Evolutionary conservation across 2,888 invertebrate genomes (phyloP).

Genomic region (Xestia ashworthii): DNA sequence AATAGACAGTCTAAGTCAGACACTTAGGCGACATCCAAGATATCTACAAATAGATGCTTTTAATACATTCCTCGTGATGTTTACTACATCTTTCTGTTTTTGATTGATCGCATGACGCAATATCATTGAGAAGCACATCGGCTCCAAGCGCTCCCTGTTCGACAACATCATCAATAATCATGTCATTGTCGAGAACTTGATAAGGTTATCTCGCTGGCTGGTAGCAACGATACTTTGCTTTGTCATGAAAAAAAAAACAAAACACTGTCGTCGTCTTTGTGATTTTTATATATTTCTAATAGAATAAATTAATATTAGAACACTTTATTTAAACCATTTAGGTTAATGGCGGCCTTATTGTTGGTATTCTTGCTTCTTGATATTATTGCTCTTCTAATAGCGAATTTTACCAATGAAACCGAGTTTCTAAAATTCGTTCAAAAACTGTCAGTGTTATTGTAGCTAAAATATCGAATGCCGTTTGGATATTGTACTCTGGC

Average conservation of each 20-base stretch:
- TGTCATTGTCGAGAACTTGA: slow-evolving; percentile 49
- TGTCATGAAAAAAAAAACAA: slow-evolving; percentile 17
- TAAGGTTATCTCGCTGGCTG: slow-evolving; percentile 36
- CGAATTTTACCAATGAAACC: too few species aligned
- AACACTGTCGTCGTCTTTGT: background rate
- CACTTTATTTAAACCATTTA: too few species aligned
- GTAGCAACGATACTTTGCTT: slow-evolving; percentile 23
- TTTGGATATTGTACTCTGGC: too few species aligned
- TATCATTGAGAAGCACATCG: slow-evolving; percentile 11
- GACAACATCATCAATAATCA: slow-evolving; percentile 56
- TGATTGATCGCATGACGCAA: slow-evolving; percentile 55
- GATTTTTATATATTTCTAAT: slow-evolving; percentile 7
- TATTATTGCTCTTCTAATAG: too few species aligned
- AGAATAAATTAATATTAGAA: too few species aligned
- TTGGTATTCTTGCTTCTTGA: too few species aligned
- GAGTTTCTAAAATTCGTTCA: too few species aligned
- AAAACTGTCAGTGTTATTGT: too few species aligned
- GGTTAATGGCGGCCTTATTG: too few species aligned
- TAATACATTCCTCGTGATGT: slow-evolving; percentile 51
- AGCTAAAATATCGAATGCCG: too few species aligned
- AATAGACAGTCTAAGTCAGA: background rate
- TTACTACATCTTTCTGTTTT: slow-evolving; percentile 24
- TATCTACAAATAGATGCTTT: background rate
- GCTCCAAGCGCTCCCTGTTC: slow-evolving; percentile 7
- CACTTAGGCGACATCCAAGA: slow-evolving; percentile 14